Evolutionary conservation across 2,888 invertebrate genomes (phyloP), one percentile per base, ranked within the genome.

Genomic region (Dusona sp.): DNA sequence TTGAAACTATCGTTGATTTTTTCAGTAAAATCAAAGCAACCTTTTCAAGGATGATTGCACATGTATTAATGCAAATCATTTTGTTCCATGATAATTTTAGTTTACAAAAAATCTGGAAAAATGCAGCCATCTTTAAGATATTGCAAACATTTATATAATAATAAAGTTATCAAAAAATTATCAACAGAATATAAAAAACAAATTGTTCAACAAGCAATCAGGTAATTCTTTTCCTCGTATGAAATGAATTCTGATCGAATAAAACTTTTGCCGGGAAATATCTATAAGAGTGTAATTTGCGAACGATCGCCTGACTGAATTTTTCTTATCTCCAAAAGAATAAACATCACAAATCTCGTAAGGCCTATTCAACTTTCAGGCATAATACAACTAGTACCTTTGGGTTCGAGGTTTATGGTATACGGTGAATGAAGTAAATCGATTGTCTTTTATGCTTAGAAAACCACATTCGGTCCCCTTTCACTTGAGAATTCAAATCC

Each of bases 401-500:
- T 33, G 22, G 3, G 6, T 57, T 61, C 19, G 38, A 67, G 22
- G 2, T 42, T 70, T 33, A 2, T 45, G 25, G 57, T 45, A 13
- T 45, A 57, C 67, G 38, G 72, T 74, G 68, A 57, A 74, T 64
- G 73, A 82, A 82, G 68, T 33, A 74, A 61, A 79, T 61, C 79
- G 79, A 84, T 74, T 82, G 67, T 74, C 78, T 78, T 68, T 8
- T 11, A 25, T 13, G n/a, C 61, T 82, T 68, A 48, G 42, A 57
- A 42, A 48, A 78, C 45, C 36, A 38, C 38, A 51, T 29, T 42
- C 25, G 64, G 16, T 48, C 29, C 33, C 54, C 51, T 70, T 9
- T 36, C 61, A 68, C 79, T 78, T 36, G 54, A 85, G 74, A 82
- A 82, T 79, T 82, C 42, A 82, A 82, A 79, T 82, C 79, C 64